phyloP scores from a whole-genome alignment of 2,888 invertebrate genomes.

The Zaprionus bogoriensis region DNA sequence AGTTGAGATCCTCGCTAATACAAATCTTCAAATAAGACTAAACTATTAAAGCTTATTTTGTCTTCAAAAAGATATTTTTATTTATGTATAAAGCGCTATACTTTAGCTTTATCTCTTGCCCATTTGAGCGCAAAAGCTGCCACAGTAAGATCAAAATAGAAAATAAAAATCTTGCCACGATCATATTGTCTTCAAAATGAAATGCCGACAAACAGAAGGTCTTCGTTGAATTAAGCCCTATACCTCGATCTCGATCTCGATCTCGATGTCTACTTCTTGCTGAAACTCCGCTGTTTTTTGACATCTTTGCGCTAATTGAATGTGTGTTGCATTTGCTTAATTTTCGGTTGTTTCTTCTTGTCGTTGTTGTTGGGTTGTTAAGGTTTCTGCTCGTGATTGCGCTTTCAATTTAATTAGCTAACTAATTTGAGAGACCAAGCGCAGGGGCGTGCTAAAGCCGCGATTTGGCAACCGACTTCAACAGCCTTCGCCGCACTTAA shows the following conservation, averaged over 20 bases:
- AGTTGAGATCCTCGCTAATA: too few species aligned
- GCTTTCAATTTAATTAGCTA: conserved; percentile 42
- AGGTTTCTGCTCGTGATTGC: conserved; percentile 24
- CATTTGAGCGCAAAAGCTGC: too few species aligned
- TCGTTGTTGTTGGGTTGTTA: background rate
- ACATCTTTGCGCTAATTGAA: conserved; percentile 41
- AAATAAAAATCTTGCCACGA: too few species aligned
- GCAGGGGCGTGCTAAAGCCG: conserved; percentile 29
- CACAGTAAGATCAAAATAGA: too few species aligned
- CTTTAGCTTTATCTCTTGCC: too few species aligned
- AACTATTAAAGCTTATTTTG: too few species aligned
- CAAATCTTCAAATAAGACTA: too few species aligned
- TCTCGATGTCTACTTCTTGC: background rate
- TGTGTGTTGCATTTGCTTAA: conserved; percentile 19
- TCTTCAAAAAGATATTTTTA: too few species aligned
- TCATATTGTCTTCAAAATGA: background rate
- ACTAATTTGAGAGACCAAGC: conserved; percentile 14
- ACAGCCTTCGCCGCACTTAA: conserved; percentile 39
- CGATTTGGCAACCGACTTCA: conserved; percentile 27
- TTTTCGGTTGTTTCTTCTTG: conserved; percentile 5
- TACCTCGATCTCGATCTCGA: background rate
- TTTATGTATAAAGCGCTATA: too few species aligned
- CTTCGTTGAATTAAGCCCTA: background rate
- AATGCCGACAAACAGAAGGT: too few species aligned
- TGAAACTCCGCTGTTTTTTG: conserved; percentile 9